Evolutionary conservation across 2,888 invertebrate genomes (phyloP), one percentile per base, ranked within the genome.

Genomic region (Rhyacophila evoluta): DNA sequence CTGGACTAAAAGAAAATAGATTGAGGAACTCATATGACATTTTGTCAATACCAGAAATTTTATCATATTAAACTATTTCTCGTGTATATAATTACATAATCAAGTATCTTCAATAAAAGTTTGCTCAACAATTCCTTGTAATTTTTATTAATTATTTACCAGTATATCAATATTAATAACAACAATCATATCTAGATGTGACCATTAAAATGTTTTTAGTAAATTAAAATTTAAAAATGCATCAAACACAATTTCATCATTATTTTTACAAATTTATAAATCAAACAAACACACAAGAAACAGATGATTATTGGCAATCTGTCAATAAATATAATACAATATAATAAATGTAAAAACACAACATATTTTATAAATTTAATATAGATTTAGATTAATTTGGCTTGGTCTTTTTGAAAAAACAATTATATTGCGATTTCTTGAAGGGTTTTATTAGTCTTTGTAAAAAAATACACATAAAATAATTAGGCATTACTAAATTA

Each of bases 401-500:
- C 55, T 55, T 55, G 55, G 55, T 55, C 55, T n/a, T 55, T 55
- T 25, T 25, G 55, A 55, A 55, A 55, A 55, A 4, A 55, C 25
- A 55, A 55, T 55, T 19, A 25, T 19, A 55, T 41, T 41, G 41
- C 12, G 41, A 41, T 41, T 41, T 41, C 41, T n/a, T 41, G 41
- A 41, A 25, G 29, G 29, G 55, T 25, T 19, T 8, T 12, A 38
- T 41, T 11, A 15, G 1, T 1, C 3, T 41, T 19, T 19, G 41
- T 19, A 41, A 25, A 33, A 33, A 33, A 33, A 33, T 33, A 33
- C 29, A 33, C 6, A 33, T 33, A 33, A 33, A 33, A 4, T 33
- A 33, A 33, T 33, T 4, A 39, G n/a, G 6, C 15, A n/a, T 12
- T 39, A 39, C 39, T 12, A 39, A 39, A 39, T 39, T 12, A 39